Evolutionary conservation across 2,113 vertebrate species (phyloP).

Genomic region (Tautogolabrus adspersus): DNA sequence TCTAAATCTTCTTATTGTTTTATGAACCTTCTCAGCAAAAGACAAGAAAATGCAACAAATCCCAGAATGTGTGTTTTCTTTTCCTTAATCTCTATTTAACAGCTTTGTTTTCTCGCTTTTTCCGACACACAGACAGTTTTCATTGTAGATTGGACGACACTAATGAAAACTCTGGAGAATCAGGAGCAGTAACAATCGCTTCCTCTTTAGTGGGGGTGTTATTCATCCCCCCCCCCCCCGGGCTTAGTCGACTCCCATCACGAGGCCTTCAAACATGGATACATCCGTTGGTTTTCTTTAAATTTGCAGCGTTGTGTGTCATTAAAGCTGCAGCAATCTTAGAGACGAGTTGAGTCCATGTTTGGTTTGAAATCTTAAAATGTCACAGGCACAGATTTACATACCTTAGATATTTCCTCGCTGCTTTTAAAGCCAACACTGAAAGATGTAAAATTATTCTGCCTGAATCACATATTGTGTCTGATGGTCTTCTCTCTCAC

Average conservation of each 20-base stretch:
- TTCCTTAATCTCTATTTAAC: conserved; percentile 46
- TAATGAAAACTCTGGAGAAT: conserved; percentile 52
- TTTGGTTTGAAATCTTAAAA: background rate
- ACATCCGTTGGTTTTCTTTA: background rate
- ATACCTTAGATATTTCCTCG: background rate
- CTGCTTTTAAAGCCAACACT: background rate
- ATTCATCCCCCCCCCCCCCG: background rate
- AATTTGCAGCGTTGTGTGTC: background rate
- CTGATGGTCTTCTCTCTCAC: no score
- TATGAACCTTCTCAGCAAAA: background rate
- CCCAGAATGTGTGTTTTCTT: background rate
- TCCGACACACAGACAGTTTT: background rate
- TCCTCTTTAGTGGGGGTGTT: background rate
- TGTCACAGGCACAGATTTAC: background rate
- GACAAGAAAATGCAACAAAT: background rate
- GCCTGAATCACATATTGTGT: no score
- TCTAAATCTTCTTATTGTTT: background rate
- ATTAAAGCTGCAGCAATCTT: conserved; percentile 23
- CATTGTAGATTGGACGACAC: background rate
- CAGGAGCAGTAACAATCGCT: conserved; percentile 30
- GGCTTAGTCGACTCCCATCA: background rate
- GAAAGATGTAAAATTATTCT: no score
- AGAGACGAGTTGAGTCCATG: background rate
- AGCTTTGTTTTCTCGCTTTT: conserved; percentile 18
- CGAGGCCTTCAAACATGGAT: background rate